These are phyloP conservation scores for Bovichtus variegatus DNA, from an alignment of 2,797 vertebrate species.

Conservation along the genomic window DNA sequence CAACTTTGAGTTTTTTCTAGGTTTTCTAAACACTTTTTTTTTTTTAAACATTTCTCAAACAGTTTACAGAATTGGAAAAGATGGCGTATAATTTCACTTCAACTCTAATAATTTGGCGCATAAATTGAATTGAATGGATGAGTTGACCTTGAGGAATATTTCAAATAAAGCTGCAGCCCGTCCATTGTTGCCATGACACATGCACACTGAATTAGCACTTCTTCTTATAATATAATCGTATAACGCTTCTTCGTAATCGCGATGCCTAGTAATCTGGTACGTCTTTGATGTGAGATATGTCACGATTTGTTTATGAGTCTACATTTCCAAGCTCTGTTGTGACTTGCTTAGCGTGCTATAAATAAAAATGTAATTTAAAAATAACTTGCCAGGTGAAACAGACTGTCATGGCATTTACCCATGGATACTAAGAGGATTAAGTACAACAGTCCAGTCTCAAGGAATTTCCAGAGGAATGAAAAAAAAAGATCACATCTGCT, in stretches of 20 bases:
- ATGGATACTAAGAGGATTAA: conserved; percentile 20
- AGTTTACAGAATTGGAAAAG: neutral
- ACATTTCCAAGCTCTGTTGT: neutral
- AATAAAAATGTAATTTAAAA: conserved; percentile 19
- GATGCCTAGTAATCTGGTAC: neutral
- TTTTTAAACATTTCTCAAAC: neutral
- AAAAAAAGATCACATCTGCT: conserved; percentile 6
- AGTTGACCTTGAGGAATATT: neutral
- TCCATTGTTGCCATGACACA: neutral
- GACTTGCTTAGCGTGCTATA: neutral
- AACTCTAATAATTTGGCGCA: neutral
- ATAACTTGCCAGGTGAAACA: conserved; percentile 8
- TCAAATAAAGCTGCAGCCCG: neutral
- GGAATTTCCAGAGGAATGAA: conserved; percentile 3
- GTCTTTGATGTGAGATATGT: neutral
- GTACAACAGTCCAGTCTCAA: conserved; percentile 9
- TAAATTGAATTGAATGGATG: neutral
- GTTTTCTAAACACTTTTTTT: neutral
- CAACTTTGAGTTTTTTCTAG: neutral
- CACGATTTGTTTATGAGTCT: neutral
- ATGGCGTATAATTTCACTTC: neutral
- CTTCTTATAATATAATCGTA: neutral
- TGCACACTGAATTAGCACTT: neutral
- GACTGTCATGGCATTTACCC: conserved; percentile 24
- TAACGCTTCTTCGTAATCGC: neutral